Base-by-base conservation (phyloP, 2,888 invertebrate species). In the Leptopilina syphax region DNA sequence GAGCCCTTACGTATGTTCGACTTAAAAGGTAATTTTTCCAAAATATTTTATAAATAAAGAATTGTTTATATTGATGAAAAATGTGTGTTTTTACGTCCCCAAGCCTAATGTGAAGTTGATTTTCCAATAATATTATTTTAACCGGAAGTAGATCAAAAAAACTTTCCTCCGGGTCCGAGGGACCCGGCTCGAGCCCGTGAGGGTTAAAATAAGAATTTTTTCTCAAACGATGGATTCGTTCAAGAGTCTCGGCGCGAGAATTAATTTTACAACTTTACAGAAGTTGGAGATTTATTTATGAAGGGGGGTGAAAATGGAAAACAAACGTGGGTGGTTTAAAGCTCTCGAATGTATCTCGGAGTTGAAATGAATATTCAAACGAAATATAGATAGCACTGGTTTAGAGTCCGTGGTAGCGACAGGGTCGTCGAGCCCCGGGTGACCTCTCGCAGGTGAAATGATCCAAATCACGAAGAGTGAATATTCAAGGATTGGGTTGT, bases 371-470 rank as follows among this genome's bases (percentile, higher is more conserved):
- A 88, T 88, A 88, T 88, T 87, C 88, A 88, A 83, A 83, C 78
- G 84, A 84, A 86, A 83, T 83, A 73, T 60, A 73, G 73, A 60
- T 73, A 73, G 73, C 18, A 57, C 65, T 76, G 78, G 83, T 80
- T 81, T 76, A 80, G 76, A 67, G 80, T 65, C 78, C 50, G 80
- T 80, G 77, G 81, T 79, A 67, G 41, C 18, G 34, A 44, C 65
- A 54, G 73, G 84, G 78, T 83, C 80, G 79, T 79, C 77, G 80
- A 83, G 82, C 83, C 84, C 82, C 86, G 82, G 81, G 83, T 87
- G 87, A 87, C 86, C 87, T 85, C 84, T 87, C 86, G 80, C 85
- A 85, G 84, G 85, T 86, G 85, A 86, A 88, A 88, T 88, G 87
- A 87, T 87, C 85, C 87, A 87, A 88, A 88, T 88, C 85, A 86